Base-by-base conservation (phyloP, 1,140 invertebrate species). In the Dufourea novaeangliae region DNA sequence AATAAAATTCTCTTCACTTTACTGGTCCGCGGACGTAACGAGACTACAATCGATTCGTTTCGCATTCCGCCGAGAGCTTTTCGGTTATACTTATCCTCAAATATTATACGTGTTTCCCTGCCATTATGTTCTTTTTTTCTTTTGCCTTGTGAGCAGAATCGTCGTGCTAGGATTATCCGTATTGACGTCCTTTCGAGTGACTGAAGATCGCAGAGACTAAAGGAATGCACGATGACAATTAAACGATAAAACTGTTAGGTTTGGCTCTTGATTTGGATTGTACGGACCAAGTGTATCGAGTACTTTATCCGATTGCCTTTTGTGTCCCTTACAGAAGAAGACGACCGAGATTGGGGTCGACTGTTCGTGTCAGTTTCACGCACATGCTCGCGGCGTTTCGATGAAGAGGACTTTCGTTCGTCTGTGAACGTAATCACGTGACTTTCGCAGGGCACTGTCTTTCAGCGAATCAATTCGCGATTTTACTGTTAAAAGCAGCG, bases 281-380 rank as follows among this genome's bases (percentile, higher is more conserved):
- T 50, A 25, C 34, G 54, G 37, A 66, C 25, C 54, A 59, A 78
- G 61, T 78, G 76, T 73, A 78, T 78, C 69, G 67, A 66, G 56
- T 74, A 59, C 54, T 75, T 79, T 79, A 79, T 79, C 71, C 27
- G 72, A 25, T 29, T 61, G 20, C 25, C 71, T 56, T 68, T 75
- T 79, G 71, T 79, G 20, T 11, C 22, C 10, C 12, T 3, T 20
- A 79, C 78, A 79, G 73, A 68, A 56, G 54, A 74, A 37, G 17
- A n/a, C 6, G 10, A 1, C 14, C 44, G 59, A 79, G 63, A 79
- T 75, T 68, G 20, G 44, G 14, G 22, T 0, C 8, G 72, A 68
- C 27, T 62, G 41, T 75, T 75, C 56, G 56, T 34, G 70, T 79
- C 71, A 61, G 71, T 68, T 75, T 75, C 72, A 75, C 72, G 63